These are phyloP conservation scores for Sinocyclocheilus anophthalmus DNA, from an alignment of 2,113 vertebrate species.

Conservation along the genomic window DNA sequence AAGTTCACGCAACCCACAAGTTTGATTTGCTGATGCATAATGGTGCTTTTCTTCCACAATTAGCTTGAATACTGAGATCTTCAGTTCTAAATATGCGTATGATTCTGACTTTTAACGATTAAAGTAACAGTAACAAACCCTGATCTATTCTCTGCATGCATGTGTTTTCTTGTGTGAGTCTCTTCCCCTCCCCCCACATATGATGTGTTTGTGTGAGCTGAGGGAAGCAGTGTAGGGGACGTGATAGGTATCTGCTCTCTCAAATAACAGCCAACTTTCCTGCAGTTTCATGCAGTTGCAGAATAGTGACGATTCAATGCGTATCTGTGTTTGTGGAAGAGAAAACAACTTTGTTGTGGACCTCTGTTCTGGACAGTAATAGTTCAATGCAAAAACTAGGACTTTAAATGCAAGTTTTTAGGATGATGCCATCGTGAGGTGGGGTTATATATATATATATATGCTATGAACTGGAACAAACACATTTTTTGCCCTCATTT, in stretches of 20 bases:
- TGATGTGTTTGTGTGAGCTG: constrained; percentile 54
- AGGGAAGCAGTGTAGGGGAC: constrained; percentile 42
- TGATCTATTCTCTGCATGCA: constrained; percentile 58
- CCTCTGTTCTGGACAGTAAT: neutral
- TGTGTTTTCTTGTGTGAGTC: constrained; percentile 65
- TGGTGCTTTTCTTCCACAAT: neutral
- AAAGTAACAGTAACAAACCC: neutral
- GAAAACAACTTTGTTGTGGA: neutral
- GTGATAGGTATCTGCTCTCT: constrained; percentile 54
- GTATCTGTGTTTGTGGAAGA: neutral
- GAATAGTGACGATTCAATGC: neutral
- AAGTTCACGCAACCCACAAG: neutral
- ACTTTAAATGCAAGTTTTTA: neutral
- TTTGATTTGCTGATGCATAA: neutral
- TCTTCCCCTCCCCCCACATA: constrained; percentile 71
- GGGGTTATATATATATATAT: neutral
- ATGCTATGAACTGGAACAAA: neutral
- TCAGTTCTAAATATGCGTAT: neutral
- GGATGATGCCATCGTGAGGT: neutral
- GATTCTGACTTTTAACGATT: neutral
- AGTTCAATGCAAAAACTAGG: neutral
- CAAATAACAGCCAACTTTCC: constrained; percentile 55
- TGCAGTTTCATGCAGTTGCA: constrained; percentile 43
- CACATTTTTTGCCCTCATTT: neutral
- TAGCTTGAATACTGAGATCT: neutral